These are phyloP conservation scores for Trogon surrucura DNA, from an alignment of 2,113 vertebrate genomes.

Conservation along the genomic window DNA sequence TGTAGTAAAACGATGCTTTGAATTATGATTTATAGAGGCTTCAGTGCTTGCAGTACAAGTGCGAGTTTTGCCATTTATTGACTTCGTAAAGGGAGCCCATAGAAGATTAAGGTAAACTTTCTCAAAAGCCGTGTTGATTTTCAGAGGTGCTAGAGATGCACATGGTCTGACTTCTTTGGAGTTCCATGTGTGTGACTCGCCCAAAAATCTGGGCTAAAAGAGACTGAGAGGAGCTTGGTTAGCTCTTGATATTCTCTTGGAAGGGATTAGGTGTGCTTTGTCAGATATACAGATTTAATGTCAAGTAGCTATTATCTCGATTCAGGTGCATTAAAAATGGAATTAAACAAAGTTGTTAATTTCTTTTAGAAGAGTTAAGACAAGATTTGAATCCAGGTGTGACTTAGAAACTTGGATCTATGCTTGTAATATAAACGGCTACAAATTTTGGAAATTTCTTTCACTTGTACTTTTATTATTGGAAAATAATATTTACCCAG, in stretches of 20 bases:
- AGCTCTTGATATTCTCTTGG: neutral
- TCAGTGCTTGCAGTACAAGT: neutral
- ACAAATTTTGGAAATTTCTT: neutral
- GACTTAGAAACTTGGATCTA: neutral
- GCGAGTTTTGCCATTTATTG: slow-evolving; percentile 9
- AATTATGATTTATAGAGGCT: neutral
- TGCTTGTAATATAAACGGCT: neutral
- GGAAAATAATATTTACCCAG: neutral
- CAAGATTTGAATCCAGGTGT: neutral
- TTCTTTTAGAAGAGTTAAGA: neutral
- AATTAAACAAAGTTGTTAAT: neutral
- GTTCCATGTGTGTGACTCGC: neutral
- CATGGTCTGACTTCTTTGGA: neutral
- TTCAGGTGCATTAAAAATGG: neutral
- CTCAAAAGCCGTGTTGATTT: neutral
- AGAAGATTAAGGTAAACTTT: slow-evolving; percentile 22
- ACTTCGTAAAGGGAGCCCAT: neutral
- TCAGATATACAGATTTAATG: neutral
- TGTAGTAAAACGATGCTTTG: neutral
- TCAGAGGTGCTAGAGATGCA: neutral
- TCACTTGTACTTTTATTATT: neutral
- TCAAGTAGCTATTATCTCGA: neutral
- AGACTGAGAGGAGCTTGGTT: neutral
- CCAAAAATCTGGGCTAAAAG: neutral
- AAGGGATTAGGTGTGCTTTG: neutral